Evolutionary conservation across 1,140 invertebrate species (phyloP), one percentile per base, ranked within the genome.

Genomic region (Papilio machaon): DNA sequence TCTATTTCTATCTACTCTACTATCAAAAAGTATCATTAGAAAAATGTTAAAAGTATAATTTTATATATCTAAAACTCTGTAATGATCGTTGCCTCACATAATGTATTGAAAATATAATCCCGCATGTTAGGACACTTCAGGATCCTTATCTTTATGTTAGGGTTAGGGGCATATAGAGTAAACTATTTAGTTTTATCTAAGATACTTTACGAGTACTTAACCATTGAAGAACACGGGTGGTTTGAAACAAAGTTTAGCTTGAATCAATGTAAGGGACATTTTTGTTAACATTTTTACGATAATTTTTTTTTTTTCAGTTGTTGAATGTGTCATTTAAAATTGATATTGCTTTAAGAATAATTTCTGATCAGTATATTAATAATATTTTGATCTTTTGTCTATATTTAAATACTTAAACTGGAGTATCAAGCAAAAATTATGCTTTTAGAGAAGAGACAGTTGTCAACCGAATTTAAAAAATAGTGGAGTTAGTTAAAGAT

Each of bases 131-230:
- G n/a, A 64, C 76, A 43, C 52, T 64, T 64, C 17, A 79, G 77
- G 30, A 73, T 60, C 17, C 60, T 85, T 85, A 83, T 82, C 82
- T 81, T 77, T 77, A 81, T 60, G 19, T 82, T 78, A 82, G 78
- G 81, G 80, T 82, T 83, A 82, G 75, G 80, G 76, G 79, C 67
- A 80, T 73, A 77, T 38, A 82, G 78, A 82, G 79, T 76, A 83
- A 76, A 58, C 43, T 43, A 35, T 79, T 79, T 38, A 77, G 78
- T 77, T 80, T 83, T 83, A 83, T 83, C 82, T 83, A 74, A 80
- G 82, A 81, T 43, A 77, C 82, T 80, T 83, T 76, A 83, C 77
- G 64, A 73, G 74, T 82, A 73, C 82, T 82, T 80, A 82, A 82
- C 60, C 79, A 77, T 75, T 82, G 49, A 82, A 80, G 58, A 19